A percentile compares a stretch with the other conserved stretches of the same genome.
phyloP scores from a whole-genome alignment of 2,113 vertebrate genomes.

The Cavia porcellus region DNA sequence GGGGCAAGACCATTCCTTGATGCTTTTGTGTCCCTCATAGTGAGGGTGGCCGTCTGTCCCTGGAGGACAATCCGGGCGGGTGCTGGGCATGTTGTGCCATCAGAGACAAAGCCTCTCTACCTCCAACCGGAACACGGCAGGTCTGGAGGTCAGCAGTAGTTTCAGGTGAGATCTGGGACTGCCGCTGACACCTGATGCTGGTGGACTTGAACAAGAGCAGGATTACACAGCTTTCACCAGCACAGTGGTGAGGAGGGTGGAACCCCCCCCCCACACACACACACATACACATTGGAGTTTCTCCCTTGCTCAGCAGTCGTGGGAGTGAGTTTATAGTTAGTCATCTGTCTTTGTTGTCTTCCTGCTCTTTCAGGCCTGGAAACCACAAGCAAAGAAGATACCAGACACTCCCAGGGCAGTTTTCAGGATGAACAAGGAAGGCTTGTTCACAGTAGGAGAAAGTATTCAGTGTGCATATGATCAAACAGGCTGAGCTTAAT shows the following conservation, averaged over 20 bases:
- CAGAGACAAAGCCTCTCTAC: conserved; percentile 65
- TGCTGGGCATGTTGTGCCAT: conserved; percentile 73
- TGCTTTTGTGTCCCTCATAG: conserved; percentile 62
- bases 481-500: background rate
- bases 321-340: conserved; percentile 32
- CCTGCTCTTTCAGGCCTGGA: conserved; percentile 39
- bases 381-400: conserved; percentile 21
- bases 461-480: background rate
- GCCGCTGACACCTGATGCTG: conserved; percentile 56
- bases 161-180: conserved; percentile 69
- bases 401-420: background rate
- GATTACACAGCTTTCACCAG: conserved; percentile 25
- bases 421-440: conserved; percentile 6
- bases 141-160: conserved; percentile 50
- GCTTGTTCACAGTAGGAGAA: background rate
- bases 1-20: conserved; percentile 30
- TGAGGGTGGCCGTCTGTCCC: conserved; percentile 83
- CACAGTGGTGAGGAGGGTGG: background rate
- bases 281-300: background rate
- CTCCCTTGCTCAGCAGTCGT: conserved; percentile 32
- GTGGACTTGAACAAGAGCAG: background rate
- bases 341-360: background rate
- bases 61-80: conserved; percentile 62
- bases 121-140: background rate
- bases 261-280: background rate